phyloP scores from a whole-genome alignment of 2,113 vertebrate genomes.

The Ginglymostoma cirratum region DNA sequence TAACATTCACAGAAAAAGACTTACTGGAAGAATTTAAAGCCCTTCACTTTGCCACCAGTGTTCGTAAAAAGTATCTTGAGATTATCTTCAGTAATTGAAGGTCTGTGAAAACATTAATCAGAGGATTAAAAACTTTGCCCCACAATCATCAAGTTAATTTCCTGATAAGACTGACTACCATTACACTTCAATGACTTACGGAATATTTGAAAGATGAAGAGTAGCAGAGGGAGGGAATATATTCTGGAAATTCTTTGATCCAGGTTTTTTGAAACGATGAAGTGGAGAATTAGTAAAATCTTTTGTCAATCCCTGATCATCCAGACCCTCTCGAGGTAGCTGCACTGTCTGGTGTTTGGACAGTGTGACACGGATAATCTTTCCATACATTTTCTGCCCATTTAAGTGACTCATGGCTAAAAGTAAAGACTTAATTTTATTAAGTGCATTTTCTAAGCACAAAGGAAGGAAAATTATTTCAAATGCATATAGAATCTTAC shows the following conservation, averaged over 20 bases:
- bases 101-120: slow-evolving; percentile 57
- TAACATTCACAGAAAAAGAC: slow-evolving; percentile 50
- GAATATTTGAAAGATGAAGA: slow-evolving; percentile 92
- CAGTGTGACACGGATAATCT: slow-evolving; percentile 90
- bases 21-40: slow-evolving; percentile 99
- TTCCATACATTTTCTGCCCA: slow-evolving; percentile 95
- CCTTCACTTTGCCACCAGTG: slow-evolving; percentile 90
- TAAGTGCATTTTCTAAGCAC: background rate
- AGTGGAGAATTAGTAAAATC: slow-evolving; percentile 94
- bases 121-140: slow-evolving; percentile 35
- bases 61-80: slow-evolving; percentile 88
- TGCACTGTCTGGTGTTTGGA: slow-evolving; percentile 95
- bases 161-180: background rate
- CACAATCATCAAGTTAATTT: background rate
- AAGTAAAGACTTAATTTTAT: slow-evolving; percentile 37
- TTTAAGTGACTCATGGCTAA: slow-evolving; percentile 97
- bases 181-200: slow-evolving; percentile 64
- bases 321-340: slow-evolving; percentile 87
- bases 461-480: background rate
- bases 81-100: slow-evolving; percentile 86
- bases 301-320: slow-evolving; percentile 93
- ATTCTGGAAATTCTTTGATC: slow-evolving; percentile 96
- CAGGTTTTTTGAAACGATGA: slow-evolving; percentile 93
- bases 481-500: slow-evolving; percentile 61
- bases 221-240: slow-evolving; percentile 95